Percentiles rank a stretch among this genome's conserved stretches.
Conservation (phyloP, 2,888 invertebrate genomes). For the Cheilosia vulpina region DNA sequence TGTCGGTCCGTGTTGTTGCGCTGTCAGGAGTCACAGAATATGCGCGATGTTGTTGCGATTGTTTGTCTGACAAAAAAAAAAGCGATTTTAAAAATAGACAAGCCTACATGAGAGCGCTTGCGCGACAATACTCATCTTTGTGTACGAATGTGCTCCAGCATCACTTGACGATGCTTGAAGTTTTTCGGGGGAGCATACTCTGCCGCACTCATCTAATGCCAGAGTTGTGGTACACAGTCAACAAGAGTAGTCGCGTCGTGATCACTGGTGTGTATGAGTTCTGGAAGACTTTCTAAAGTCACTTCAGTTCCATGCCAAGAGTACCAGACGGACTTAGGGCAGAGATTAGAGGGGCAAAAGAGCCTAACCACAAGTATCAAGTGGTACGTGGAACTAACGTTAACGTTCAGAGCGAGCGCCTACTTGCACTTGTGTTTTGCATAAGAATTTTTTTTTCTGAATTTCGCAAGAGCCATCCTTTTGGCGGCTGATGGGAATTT, state of each 20-base stretch:
- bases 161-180: conserved; percentile 24
- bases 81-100: conserved; percentile 26
- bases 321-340: conserved; percentile 3
- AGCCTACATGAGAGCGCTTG: conserved; percentile 18
- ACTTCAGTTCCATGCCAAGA: conserved; percentile 24
- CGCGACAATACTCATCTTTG: conserved; percentile 61
- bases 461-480: conserved; percentile 31
- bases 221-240: background rate
- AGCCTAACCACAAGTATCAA: conserved; percentile 42
- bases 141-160: conserved; percentile 27
- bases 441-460: conserved; percentile 3
- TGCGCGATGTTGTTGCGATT: conserved; percentile 26
- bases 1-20: conserved; percentile 41
- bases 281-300: conserved; percentile 66
- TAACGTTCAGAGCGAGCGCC: conserved; percentile 24
- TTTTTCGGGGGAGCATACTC: conserved; percentile 20
- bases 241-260: conserved; percentile 19
- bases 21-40: conserved; percentile 30
- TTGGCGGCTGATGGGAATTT: conserved; percentile 11
- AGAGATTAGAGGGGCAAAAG: conserved; percentile 40
- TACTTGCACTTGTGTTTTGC: conserved; percentile 57
- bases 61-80: background rate
- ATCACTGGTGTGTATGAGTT: conserved; percentile 29
- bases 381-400: conserved; percentile 41
- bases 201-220: conserved; percentile 46